Conservation (phyloP, 2,113 vertebrate species). For the Okapia johnstoni region DNA sequence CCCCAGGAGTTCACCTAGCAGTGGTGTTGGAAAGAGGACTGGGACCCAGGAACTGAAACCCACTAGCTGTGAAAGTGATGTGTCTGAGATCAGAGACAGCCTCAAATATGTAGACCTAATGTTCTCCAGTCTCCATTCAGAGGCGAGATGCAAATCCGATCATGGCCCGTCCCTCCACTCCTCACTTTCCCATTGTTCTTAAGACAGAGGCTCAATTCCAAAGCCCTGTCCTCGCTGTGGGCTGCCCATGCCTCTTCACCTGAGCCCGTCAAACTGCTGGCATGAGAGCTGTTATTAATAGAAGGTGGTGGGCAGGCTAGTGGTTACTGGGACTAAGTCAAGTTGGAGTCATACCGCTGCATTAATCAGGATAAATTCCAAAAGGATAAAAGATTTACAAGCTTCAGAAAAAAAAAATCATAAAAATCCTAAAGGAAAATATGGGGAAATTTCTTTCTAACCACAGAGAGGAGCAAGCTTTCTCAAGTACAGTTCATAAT, state of each 20-base stretch:
- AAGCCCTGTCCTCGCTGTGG: not conserved
- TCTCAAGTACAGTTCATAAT: not conserved
- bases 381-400: not conserved
- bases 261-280: accelerated
- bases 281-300: too few relatives aligned
- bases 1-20: not conserved
- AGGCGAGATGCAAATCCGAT: not conserved
- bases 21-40: not conserved
- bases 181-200: not conserved
- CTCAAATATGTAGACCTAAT: not conserved
- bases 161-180: not conserved
- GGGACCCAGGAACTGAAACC: not conserved
- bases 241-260: not conserved
- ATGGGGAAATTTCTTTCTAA: not conserved
- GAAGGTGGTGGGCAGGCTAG: not conserved
- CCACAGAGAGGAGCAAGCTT: not conserved
- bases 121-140: not conserved
- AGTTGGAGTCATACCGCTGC: not conserved
- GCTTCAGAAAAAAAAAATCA: not conserved
- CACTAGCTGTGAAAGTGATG: not conserved
- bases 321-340: not conserved
- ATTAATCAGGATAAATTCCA: not conserved
- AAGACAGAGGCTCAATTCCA: not conserved
- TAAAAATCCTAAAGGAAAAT: not conserved
- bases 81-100: not conserved